phyloP scores from a whole-genome alignment of 92 coral and sea anemone genomes.

The Actinostola sp. region DNA sequence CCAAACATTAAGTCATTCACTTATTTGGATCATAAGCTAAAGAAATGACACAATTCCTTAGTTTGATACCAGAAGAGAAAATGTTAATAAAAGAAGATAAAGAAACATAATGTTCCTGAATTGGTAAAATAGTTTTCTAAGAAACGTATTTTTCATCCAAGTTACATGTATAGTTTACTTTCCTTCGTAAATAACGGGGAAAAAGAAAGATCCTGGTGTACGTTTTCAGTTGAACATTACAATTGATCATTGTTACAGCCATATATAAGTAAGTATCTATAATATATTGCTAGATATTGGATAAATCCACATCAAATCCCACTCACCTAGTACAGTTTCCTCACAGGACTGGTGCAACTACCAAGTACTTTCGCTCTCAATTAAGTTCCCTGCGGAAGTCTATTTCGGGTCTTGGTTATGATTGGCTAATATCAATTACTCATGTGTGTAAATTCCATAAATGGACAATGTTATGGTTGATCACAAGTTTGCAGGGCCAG shows the following conservation, averaged over 20 bases:
- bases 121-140: too few relatives aligned
- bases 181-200: too few relatives aligned
- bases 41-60: neutral
- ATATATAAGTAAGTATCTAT: neutral
- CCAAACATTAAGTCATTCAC: constrained; percentile 4
- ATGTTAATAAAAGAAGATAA: too few relatives aligned
- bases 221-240: too few relatives aligned
- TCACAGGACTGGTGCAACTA: constrained; percentile 39
- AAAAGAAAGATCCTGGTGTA: too few relatives aligned
- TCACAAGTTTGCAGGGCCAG: constrained; percentile 39
- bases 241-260: too few relatives aligned
- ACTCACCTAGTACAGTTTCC: constrained; percentile 35
- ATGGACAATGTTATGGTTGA: constrained; percentile 21
- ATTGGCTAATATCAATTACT: constrained; percentile 44
- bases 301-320: neutral
- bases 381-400: constrained; percentile 27
- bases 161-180: too few relatives aligned
- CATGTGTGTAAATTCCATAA: constrained; percentile 25
- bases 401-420: constrained; percentile 17
- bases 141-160: too few relatives aligned
- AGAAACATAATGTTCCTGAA: too few relatives aligned
- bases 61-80: constrained; percentile 1
- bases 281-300: neutral
- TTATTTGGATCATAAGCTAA: neutral
- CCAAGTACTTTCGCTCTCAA: constrained; percentile 28